Conservation (phyloP, 1,140 invertebrate genomes). For the Aphelenchoides fujianensis region DNA sequence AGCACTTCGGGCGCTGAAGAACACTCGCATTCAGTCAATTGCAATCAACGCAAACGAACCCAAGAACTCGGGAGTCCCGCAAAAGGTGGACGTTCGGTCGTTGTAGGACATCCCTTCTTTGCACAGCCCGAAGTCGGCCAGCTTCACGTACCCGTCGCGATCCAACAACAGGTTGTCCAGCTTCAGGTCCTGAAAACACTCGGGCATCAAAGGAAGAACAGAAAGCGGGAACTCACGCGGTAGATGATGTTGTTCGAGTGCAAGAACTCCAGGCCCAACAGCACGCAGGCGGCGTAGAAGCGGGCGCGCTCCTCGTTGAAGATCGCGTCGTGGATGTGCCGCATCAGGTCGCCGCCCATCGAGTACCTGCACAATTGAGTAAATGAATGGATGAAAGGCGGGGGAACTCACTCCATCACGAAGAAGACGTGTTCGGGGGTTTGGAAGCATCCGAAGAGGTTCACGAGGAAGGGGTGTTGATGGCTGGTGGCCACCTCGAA, state of each 20-base stretch:
- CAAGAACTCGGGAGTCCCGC: constrained; percentile 98
- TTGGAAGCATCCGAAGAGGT: constrained; percentile 97
- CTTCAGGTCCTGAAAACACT: constrained; percentile 75
- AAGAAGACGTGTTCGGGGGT: constrained; percentile 95
- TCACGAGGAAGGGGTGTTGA: constrained; percentile 91
- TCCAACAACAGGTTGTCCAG: constrained; percentile 95
- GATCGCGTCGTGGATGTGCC: constrained; percentile 99
- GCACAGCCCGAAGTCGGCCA: constrained; percentile 97
- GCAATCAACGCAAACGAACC: constrained; percentile 12
- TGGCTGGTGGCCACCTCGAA: constrained; percentile 94
- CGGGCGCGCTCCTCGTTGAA: constrained; percentile 93
- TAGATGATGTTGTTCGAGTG: constrained; percentile 99
- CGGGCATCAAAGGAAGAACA: not conserved
- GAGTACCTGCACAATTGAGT: not conserved
- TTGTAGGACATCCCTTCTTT: constrained; percentile 99
- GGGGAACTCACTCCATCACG: constrained; percentile 80
- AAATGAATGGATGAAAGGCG: not conserved
- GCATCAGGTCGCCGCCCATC: constrained; percentile 84
- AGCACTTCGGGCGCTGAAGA: constrained; percentile 88
- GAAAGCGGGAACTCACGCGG: constrained; percentile 32
- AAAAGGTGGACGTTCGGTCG: constrained; percentile 93
- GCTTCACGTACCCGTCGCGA: constrained; percentile 96
- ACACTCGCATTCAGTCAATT: constrained; percentile 87
- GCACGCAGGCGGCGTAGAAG: constrained; percentile 98
- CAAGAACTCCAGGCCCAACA: constrained; percentile 91